phyloP scores from a whole-genome alignment of 2,113 vertebrate species.

The Platycercus adscitus region DNA sequence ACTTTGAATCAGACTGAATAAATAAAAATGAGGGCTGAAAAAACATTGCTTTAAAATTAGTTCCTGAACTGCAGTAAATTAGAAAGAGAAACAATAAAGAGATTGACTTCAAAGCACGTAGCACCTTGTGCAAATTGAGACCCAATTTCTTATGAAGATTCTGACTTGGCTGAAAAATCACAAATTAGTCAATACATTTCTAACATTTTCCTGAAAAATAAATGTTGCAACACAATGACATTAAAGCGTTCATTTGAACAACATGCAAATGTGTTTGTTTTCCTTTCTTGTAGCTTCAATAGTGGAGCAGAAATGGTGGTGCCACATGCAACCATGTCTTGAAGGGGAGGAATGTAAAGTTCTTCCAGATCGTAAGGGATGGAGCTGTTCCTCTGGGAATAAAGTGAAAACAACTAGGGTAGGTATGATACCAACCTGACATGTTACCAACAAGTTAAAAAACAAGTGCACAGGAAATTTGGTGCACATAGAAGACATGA shows the following conservation, averaged over 20 bases:
- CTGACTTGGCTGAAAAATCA: background rate
- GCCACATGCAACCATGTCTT: constrained; percentile 98
- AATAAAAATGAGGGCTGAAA: background rate
- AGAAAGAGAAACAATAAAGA: background rate
- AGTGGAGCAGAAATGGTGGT: constrained; percentile 99
- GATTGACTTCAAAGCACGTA: background rate
- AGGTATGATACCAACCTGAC: constrained; percentile 55
- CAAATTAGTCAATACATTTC: background rate
- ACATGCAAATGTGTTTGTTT: background rate
- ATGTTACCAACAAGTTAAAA: background rate
- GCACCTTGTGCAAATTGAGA: background rate
- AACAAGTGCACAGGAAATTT: background rate
- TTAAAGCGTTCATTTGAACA: background rate
- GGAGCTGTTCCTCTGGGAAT: constrained; percentile 97
- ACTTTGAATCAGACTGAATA: background rate
- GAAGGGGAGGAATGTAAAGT: constrained; percentile 98
- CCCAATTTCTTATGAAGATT: background rate
- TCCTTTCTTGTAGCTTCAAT: constrained; percentile 86
- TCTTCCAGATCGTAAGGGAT: constrained; percentile 96
- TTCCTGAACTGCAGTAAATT: background rate
- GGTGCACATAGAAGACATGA: background rate
- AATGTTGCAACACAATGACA: background rate
- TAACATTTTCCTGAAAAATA: background rate
- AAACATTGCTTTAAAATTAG: background rate
- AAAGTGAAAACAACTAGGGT: constrained; percentile 99